phyloP scores from a whole-genome alignment of 2,888 invertebrate species.

The Odontocolon sp. region DNA sequence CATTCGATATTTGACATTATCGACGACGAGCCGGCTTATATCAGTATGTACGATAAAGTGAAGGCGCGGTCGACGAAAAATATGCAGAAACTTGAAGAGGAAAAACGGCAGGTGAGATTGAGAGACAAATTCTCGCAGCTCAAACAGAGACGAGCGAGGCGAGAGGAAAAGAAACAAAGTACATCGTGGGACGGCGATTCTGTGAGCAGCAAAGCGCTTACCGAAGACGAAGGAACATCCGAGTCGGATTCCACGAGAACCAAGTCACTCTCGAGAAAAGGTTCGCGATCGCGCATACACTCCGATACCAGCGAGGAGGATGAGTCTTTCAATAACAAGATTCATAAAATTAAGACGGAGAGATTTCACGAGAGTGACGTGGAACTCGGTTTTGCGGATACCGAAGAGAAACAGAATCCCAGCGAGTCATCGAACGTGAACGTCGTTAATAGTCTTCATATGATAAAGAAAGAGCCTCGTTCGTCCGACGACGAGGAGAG shows the following conservation, averaged over 20 bases:
- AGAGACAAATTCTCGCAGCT: conserved; percentile 94
- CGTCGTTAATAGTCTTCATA: conserved; percentile 69
- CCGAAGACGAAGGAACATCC: conserved; percentile 79
- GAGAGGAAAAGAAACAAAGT: conserved; percentile 94
- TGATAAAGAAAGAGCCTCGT: conserved; percentile 75
- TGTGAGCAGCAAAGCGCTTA: conserved; percentile 81
- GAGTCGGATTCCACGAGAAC: conserved; percentile 80
- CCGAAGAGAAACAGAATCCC: conserved; percentile 78
- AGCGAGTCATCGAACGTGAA: conserved; percentile 67
- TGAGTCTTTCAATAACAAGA: conserved; percentile 83
- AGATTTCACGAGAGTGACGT: conserved; percentile 84
- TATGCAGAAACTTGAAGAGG: conserved; percentile 95
- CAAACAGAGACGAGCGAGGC: conserved; percentile 93
- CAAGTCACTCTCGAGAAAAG: conserved; percentile 85
- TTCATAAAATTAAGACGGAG: conserved; percentile 84
- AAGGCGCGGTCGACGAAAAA: conserved; percentile 96
- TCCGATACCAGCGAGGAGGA: conserved; percentile 90
- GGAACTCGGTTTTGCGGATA: conserved; percentile 82
- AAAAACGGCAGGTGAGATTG: conserved; percentile 88
- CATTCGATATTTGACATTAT: conserved; percentile 96
- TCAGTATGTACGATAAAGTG: conserved; percentile 99
- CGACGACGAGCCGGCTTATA: conserved; percentile 94
- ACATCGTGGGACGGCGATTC: conserved; percentile 95
- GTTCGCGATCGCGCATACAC: conserved; percentile 87
- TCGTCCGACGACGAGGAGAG: conserved; percentile 79